Percentiles rank a stretch among this genome's conserved stretches.
Conservation (phyloP, 2,113 vertebrate species). For the Platycercus adscitus region DNA sequence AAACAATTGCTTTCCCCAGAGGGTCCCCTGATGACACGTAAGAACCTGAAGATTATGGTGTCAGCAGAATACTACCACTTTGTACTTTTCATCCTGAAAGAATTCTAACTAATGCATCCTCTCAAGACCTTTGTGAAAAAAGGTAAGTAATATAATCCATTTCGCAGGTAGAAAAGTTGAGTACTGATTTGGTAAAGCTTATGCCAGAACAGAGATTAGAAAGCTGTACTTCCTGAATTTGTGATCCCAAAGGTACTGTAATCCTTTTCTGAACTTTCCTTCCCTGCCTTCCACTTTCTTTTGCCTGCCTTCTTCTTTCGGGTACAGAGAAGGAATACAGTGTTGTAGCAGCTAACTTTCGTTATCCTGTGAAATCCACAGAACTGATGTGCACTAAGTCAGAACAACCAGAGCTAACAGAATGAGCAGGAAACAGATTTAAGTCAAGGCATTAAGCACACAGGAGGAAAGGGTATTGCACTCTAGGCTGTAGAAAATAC, state of each 20-base stretch:
- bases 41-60: neutral
- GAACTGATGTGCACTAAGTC: neutral
- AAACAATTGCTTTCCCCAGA: neutral
- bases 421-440: neutral
- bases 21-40: neutral
- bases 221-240: neutral
- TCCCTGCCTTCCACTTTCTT: neutral
- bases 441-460: neutral
- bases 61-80: neutral
- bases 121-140: neutral
- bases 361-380: neutral
- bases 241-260: neutral
- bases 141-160: neutral
- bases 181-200: neutral
- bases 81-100: neutral
- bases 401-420: neutral
- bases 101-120: neutral
- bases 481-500: neutral
- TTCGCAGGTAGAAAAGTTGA: neutral
- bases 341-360: neutral
- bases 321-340: neutral
- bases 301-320: neutral
- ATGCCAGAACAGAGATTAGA: neutral
- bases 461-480: slow-evolving; percentile 1
- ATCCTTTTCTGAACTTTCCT: neutral